Conservation (phyloP, 2,888 invertebrate genomes). For the Esperia sulphurella region DNA sequence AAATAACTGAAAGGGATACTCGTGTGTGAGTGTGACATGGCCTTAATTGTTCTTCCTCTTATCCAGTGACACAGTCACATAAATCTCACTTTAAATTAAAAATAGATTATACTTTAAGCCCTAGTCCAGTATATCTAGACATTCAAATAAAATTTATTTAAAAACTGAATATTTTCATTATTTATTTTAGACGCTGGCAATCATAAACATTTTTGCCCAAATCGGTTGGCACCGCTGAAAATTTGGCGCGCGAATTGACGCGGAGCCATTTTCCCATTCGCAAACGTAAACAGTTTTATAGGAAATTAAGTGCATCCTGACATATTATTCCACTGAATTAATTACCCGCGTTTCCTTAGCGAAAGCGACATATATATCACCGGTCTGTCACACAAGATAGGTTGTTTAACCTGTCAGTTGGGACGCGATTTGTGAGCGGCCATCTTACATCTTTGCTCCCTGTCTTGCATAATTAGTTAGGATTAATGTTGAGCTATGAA, state of each 20-base stretch:
- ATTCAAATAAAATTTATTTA: too few relatives aligned
- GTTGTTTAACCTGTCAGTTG: slow-evolving; percentile 73
- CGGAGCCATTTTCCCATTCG: slow-evolving; percentile 44
- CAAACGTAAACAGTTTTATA: slow-evolving; percentile 57
- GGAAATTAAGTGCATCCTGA: slow-evolving; percentile 72
- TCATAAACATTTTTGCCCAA: neutral
- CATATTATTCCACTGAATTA: slow-evolving; percentile 73
- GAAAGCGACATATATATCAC: slow-evolving; percentile 64
- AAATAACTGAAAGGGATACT: neutral
- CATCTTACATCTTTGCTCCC: slow-evolving; percentile 73
- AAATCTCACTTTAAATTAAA: too few relatives aligned
- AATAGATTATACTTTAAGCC: too few relatives aligned
- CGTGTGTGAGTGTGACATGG: neutral
- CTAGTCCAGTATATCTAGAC: too few relatives aligned
- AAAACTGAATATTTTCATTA: neutral
- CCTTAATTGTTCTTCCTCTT: neutral
- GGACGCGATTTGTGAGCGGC: slow-evolving; percentile 72
- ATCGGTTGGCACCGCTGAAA: slow-evolving; percentile 2
- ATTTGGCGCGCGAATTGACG: slow-evolving; percentile 15
- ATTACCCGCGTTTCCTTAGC: slow-evolving; percentile 66
- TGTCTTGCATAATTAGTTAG: slow-evolving; percentile 75
- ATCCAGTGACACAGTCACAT: too few relatives aligned
- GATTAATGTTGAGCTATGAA: slow-evolving; percentile 72
- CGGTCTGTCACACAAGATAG: slow-evolving; percentile 70
- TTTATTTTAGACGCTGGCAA: neutral